A percentile compares a stretch with the other conserved stretches of the same genome.
Conservation (phyloP, 1,140 invertebrate genomes). For the Batillaria attramentaria region DNA sequence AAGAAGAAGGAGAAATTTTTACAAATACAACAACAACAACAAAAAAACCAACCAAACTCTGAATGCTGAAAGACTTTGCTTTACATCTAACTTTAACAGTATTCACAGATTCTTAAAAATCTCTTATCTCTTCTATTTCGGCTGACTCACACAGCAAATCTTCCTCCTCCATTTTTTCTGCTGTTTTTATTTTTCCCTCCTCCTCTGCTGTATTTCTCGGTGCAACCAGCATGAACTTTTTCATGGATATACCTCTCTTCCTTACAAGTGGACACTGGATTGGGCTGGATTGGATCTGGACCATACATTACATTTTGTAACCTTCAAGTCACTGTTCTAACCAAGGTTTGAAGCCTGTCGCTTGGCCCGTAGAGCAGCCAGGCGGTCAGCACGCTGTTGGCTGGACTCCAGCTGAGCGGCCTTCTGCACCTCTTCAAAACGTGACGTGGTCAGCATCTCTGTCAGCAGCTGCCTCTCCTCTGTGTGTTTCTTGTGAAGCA, state of each 20-base stretch:
- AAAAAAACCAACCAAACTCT: neutral
- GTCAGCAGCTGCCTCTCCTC: slow-evolving; percentile 51
- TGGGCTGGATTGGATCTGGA: neutral
- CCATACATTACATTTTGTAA: neutral
- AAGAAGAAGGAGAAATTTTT: too few relatives aligned
- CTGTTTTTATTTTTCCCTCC: too few relatives aligned
- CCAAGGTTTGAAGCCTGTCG: slow-evolving; percentile 34
- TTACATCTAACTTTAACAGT: too few relatives aligned
- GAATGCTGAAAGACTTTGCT: neutral
- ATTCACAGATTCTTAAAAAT: too few relatives aligned
- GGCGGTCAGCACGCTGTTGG: slow-evolving; percentile 53
- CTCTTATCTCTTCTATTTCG: too few relatives aligned
- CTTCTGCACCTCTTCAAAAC: slow-evolving; percentile 39
- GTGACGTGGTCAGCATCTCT: slow-evolving; percentile 42
- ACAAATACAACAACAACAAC: neutral
- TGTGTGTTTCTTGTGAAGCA: slow-evolving; percentile 53
- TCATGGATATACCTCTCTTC: too few relatives aligned
- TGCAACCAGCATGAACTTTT: too few relatives aligned
- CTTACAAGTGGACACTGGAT: too few relatives aligned
- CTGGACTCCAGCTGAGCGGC: slow-evolving; percentile 41
- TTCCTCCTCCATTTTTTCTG: too few relatives aligned
- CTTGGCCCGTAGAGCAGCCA: slow-evolving; percentile 43
- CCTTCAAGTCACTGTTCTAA: slow-evolving; percentile 31
- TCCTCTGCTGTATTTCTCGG: too few relatives aligned
- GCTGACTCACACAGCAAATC: too few relatives aligned